phyloP scores from a whole-genome alignment of 2,888 invertebrate species.

The Pandemis corylana region DNA sequence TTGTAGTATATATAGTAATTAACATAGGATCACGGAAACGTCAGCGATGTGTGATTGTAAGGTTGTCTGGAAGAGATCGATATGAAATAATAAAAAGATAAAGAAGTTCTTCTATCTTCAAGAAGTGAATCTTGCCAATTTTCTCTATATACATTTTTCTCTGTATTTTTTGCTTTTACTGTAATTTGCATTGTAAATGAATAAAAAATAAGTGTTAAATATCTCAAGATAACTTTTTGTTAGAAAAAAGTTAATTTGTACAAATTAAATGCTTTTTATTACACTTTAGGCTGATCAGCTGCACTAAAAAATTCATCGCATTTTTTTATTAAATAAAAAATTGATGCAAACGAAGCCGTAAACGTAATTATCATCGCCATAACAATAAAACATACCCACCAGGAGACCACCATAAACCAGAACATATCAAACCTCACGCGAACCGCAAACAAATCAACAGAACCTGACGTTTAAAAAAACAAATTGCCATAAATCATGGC shows the following conservation, averaged over 20 bases:
- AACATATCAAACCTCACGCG: slow-evolving; percentile 13
- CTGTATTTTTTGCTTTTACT: neutral
- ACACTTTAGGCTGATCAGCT: too few relatives aligned
- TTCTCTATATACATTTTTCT: too few relatives aligned
- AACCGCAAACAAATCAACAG: slow-evolving; percentile 30
- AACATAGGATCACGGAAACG: neutral
- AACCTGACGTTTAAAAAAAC: slow-evolving; percentile 45
- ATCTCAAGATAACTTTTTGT: too few relatives aligned
- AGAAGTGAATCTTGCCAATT: too few relatives aligned
- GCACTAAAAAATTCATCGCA: too few relatives aligned
- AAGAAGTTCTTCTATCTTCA: too few relatives aligned
- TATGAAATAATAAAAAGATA: too few relatives aligned
- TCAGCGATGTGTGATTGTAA: neutral
- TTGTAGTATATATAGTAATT: neutral
- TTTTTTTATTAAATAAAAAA: neutral
- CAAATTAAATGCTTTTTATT: too few relatives aligned
- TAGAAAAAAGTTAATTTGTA: too few relatives aligned
- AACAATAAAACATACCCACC: slow-evolving; percentile 24
- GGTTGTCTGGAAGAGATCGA: too few relatives aligned
- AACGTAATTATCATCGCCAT: neutral
- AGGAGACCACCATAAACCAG: slow-evolving; percentile 25
- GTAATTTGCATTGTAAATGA: too few relatives aligned
- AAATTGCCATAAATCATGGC: slow-evolving; percentile 43
- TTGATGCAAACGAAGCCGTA: neutral
- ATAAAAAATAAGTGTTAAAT: too few relatives aligned